Conservation (phyloP, 2,113 vertebrate species). For the Dromaius novaehollandiae region DNA sequence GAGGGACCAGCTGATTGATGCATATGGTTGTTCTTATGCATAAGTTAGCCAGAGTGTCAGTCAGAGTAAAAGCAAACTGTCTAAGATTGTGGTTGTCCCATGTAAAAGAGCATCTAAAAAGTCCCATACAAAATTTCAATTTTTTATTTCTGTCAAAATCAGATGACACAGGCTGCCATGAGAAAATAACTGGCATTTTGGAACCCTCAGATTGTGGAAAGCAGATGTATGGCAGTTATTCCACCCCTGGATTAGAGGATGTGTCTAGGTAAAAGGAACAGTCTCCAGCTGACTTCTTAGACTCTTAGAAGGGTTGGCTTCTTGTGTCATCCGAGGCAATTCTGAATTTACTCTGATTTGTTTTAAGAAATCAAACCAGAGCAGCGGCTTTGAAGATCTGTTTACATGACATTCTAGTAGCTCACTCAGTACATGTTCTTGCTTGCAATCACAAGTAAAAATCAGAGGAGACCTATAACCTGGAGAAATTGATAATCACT, state of each 20-base stretch:
- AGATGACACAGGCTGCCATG: background rate
- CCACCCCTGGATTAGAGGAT: background rate
- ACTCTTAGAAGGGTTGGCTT: background rate
- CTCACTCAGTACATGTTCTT: background rate
- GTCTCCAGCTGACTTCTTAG: background rate
- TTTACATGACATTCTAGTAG: background rate
- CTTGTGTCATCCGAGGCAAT: background rate
- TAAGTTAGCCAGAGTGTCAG: background rate
- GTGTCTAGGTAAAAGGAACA: background rate
- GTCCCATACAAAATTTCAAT: background rate
- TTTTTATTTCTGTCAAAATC: background rate
- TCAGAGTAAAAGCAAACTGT: background rate
- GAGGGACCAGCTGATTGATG: background rate
- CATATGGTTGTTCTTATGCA: background rate
- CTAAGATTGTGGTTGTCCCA: background rate
- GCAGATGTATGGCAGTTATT: background rate
- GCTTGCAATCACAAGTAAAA: background rate
- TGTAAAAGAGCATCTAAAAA: background rate
- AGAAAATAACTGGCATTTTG: background rate
- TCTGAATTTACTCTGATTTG: background rate
- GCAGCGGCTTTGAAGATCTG: background rate
- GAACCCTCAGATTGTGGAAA: background rate
- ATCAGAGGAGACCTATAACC: background rate
- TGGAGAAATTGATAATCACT: background rate
- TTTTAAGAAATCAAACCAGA: constrained; percentile 5